Conservation (phyloP, 2,113 vertebrate species). For the Platysternon megacephalum region DNA sequence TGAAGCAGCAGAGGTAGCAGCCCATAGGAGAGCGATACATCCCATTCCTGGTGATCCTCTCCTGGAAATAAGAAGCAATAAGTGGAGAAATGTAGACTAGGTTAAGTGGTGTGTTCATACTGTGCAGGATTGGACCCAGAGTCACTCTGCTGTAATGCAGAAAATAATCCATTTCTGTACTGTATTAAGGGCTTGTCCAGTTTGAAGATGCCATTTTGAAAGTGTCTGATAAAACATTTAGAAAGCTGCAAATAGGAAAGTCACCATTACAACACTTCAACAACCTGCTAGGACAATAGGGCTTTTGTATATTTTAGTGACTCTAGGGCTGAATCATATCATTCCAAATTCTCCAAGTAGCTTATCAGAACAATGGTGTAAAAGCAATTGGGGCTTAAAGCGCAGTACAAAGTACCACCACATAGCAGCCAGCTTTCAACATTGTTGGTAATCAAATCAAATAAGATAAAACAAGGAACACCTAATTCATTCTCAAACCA, state of each 20-base stretch:
- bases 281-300: conserved; percentile 26
- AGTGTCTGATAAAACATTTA: background rate
- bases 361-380: conserved; percentile 61
- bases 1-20: fast-evolving
- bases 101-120: fast-evolving
- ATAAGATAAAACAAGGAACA: conserved; percentile 50
- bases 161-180: background rate
- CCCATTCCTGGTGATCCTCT: background rate
- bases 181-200: background rate
- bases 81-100: background rate
- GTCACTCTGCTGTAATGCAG: background rate
- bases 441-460: conserved; percentile 29
- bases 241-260: background rate
- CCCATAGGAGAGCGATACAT: background rate
- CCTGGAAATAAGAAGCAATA: background rate
- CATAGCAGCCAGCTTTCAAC: conserved; percentile 27
- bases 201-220: background rate
- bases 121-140: background rate
- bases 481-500: background rate
- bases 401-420: conserved; percentile 40
- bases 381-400: conserved; percentile 48
- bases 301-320: conserved; percentile 41
- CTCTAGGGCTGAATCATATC: conserved; percentile 35
- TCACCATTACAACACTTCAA: background rate
- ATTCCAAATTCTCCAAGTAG: conserved; percentile 32